Evolutionary conservation across 2,797 vertebrate species (phyloP).

Genomic region (Paratrypauchen microcephalus): DNA sequence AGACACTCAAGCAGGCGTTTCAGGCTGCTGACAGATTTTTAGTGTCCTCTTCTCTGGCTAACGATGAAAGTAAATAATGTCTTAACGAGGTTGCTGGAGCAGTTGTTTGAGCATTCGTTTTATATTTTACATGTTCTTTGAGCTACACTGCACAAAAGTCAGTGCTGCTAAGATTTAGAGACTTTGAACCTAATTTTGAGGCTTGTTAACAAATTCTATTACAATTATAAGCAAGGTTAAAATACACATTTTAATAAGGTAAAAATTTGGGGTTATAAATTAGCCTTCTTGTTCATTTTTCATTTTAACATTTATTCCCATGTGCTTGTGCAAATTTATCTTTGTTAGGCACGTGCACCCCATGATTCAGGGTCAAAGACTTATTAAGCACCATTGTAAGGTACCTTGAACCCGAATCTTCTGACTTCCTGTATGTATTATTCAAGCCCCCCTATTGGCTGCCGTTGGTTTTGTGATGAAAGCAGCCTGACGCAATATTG

Average conservation of each 20-base stretch:
- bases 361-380: constrained; percentile 36
- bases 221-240: constrained; percentile 61
- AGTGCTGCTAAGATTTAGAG: constrained; percentile 48
- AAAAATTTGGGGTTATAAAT: constrained; percentile 29
- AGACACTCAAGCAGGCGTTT: constrained; percentile 84
- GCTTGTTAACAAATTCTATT: constrained; percentile 68
- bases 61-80: constrained; percentile 92
- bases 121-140: constrained; percentile 67
- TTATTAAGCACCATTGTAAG: constrained; percentile 32
- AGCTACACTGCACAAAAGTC: constrained; percentile 60
- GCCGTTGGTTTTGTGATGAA: constrained; percentile 71
- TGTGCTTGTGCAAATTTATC: constrained; percentile 13
- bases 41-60: constrained; percentile 83
- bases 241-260: constrained; percentile 44
- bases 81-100: constrained; percentile 77
- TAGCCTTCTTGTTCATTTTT: constrained; percentile 21
- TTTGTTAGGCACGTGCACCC: constrained; percentile 16
- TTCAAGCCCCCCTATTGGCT: constrained; percentile 70
- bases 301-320: constrained; percentile 10
- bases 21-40: constrained; percentile 89
- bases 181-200: constrained; percentile 69
- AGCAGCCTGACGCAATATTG: constrained; percentile 74
- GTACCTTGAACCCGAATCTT: constrained; percentile 50
- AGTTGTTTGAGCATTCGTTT: constrained; percentile 77
- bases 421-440: constrained; percentile 74